Evolutionary conservation across 1,140 invertebrate genomes (phyloP), one percentile per base, ranked within the genome.

Genomic region (Neodiprion fabricii): DNA sequence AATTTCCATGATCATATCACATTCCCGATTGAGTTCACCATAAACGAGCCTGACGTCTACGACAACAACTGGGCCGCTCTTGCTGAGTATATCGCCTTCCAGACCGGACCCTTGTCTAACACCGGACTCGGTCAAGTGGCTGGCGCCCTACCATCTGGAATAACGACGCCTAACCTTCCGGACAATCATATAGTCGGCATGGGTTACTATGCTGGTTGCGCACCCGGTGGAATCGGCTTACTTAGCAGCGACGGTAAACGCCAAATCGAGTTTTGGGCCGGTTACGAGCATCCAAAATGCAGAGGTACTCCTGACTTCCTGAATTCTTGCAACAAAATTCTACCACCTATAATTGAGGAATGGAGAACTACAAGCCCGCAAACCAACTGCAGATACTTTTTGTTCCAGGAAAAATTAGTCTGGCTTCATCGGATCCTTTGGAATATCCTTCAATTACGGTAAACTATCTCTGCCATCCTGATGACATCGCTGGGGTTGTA

Each of bases 21-120:
- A 0, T 87, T 76, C 61, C 77, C 76, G 7, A 0, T 87, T 0
- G 76, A 78, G 17, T 88, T 84, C 48, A 71, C 66, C 1, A 0
- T 85, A 5, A 48, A 77, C 23, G 69, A 81, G 10, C 1, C 4
- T 0, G 4, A 48, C 1, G 7, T 73, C 8, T 0, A 53, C 1
- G 21, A 79, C 49, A 21, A 81, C 47, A 77, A 78, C 73, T 17
- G 61, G 7, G 7, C 28, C 0, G 78, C 70, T 7, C 74, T 76
- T 0, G 40, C 73, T 9, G 7, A 76, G 1, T 89, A 89, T 69
- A 7, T 87, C 0, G 7, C 11, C 47, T 47, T 94, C 93, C 88
- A 91, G 91, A 78, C 93, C 83, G 94, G 94, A 10, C 89, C 95
- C 0, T 92, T 95, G 92, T 93, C 94, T 10, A 92, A 93, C 7